phyloP scores from a whole-genome alignment of 2,797 vertebrate species.

The Acrossocheilus wenchowensis region DNA sequence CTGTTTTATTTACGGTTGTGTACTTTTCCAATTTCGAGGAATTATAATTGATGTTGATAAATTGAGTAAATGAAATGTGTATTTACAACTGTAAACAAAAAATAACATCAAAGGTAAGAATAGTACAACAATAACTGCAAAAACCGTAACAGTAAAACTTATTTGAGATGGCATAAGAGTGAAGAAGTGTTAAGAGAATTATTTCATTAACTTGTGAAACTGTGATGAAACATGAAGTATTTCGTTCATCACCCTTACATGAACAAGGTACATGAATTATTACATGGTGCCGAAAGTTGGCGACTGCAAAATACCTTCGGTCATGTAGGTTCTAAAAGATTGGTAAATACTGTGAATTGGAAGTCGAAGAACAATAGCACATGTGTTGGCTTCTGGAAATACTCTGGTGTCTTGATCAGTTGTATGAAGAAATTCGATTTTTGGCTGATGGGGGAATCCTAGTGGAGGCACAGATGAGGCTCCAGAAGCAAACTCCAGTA shows the following conservation, averaged over 20 bases:
- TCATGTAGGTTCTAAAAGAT: background rate
- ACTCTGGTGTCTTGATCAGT: conserved; percentile 19
- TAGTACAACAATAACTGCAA: background rate
- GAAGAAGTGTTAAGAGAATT: background rate
- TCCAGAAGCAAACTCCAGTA: conserved; percentile 36
- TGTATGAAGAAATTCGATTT: conserved; percentile 17
- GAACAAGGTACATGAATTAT: background rate
- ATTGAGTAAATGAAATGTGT: background rate
- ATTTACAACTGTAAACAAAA: background rate
- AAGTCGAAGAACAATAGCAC: conserved; percentile 28
- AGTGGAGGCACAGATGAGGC: conserved; percentile 42
- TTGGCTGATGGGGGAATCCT: conserved; percentile 28
- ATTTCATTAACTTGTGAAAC: background rate
- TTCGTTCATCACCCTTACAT: background rate
- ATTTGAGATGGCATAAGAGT: background rate
- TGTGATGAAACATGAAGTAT: background rate
- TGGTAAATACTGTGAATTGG: conserved; percentile 15
- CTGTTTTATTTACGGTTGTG: background rate
- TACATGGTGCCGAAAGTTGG: conserved; percentile 8
- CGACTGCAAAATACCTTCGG: conserved; percentile 11
- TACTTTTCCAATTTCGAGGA: background rate
- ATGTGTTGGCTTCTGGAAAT: conserved; percentile 37
- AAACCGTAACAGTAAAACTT: background rate
- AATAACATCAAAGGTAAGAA: background rate
- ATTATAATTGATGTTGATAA: background rate